Conservation (phyloP, 2,888 invertebrate genomes). For the Lordiphosa fenestrarum region DNA sequence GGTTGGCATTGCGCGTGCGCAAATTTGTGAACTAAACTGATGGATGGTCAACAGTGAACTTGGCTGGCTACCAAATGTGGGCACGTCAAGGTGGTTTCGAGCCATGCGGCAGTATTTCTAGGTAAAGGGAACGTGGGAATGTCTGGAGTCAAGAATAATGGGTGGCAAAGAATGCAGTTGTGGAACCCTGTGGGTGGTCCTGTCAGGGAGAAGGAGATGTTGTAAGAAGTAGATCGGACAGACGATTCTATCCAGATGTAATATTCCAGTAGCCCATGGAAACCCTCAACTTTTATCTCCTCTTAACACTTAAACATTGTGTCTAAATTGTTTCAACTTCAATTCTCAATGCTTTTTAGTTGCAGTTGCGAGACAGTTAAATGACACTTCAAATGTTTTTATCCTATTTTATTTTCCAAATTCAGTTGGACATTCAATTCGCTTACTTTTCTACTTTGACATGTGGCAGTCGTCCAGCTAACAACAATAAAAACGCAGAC, state of each 20-base stretch:
- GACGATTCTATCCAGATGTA: too few species aligned
- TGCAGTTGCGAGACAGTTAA: conserved; percentile 1
- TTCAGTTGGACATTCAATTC: conserved; percentile 51
- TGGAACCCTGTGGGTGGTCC: too few species aligned
- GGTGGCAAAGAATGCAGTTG: too few species aligned
- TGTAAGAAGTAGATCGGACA: too few species aligned
- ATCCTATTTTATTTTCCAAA: conserved; percentile 52
- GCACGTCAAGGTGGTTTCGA: conserved; percentile 6
- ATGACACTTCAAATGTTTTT: conserved; percentile 49
- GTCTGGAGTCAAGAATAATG: too few species aligned
- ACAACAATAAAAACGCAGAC: conserved; percentile 12
- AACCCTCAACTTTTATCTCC: background rate
- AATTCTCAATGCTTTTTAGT: conserved; percentile 39
- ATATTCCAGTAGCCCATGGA: too few species aligned
- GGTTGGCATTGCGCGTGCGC: conserved; percentile 67
- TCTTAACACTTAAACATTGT: conserved; percentile 30
- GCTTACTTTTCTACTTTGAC: conserved; percentile 26
- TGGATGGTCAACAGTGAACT: conserved; percentile 4
- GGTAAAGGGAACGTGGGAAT: too few species aligned
- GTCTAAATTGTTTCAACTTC: conserved; percentile 29
- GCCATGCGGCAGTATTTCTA: too few species aligned
- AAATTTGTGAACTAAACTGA: conserved; percentile 49
- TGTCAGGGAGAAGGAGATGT: too few species aligned
- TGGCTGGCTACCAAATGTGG: conserved; percentile 11
- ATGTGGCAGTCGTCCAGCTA: conserved; percentile 18